phyloP scores from a whole-genome alignment of 2,113 vertebrate genomes.

The Cichladusa arquata region DNA sequence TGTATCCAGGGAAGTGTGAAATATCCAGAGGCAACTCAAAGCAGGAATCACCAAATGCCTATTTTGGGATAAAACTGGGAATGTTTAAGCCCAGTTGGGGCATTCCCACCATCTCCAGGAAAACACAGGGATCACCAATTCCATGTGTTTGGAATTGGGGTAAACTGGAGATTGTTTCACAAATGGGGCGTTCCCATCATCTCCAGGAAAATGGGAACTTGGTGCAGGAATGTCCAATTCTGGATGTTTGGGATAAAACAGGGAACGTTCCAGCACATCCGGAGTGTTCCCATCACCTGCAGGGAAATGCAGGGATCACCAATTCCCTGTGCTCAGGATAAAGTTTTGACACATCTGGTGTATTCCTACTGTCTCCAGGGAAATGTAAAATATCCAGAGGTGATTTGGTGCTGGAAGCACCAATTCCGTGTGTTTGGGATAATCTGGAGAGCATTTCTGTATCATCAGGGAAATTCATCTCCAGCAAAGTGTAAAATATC shows the following conservation, averaged over 20 bases:
- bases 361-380: not conserved
- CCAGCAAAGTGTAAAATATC: not conserved
- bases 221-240: not conserved
- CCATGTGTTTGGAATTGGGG: not conserved
- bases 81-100: no score
- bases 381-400: not conserved
- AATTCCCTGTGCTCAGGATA: not conserved
- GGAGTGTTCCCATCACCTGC: fast-evolving
- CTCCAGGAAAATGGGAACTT: not conserved
- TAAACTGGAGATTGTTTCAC: not conserved
- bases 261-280: not conserved
- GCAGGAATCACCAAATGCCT: not conserved
- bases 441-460: not conserved
- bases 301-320: not conserved
- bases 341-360: not conserved
- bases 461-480: not conserved
- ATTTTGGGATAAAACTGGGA: no score
- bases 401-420: not conserved
- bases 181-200: not conserved
- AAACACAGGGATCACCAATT: not conserved
- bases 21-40: not conserved
- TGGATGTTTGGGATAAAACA: fast-evolving
- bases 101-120: not conserved
- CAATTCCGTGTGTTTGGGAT: fast-evolving
- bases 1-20: not conserved